phyloP scores from a whole-genome alignment of 2,888 invertebrate species.

The Synanthedon vespiformis region DNA sequence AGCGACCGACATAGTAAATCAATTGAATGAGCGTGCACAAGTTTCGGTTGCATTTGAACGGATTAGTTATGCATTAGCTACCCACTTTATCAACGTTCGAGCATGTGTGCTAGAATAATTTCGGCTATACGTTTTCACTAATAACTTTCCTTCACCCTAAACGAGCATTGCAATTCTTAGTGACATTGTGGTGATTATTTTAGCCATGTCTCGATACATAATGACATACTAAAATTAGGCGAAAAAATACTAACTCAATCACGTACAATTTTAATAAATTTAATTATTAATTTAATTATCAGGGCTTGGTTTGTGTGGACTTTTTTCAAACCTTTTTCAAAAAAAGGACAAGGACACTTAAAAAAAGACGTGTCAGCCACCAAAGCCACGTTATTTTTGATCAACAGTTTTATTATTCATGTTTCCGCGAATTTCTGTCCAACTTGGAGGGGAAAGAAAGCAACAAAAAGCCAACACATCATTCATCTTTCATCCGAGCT shows the following conservation, averaged over 20 bases:
- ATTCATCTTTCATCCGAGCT: constrained; percentile 62
- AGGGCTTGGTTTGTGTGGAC: no score
- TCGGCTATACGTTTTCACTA: constrained; percentile 5
- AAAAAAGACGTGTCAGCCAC: constrained; percentile 8
- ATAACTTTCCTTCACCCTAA: constrained; percentile 3
- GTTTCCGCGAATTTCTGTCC: constrained; percentile 9
- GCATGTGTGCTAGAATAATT: constrained; percentile 5
- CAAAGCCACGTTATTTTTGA: constrained; percentile 34
- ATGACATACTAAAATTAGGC: no score
- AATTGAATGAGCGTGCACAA: constrained; percentile 32
- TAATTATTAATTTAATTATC: no score
- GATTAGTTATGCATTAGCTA: constrained; percentile 31
- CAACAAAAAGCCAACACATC: constrained; percentile 45
- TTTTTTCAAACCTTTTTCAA: no score
- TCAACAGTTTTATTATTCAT: constrained; percentile 17
- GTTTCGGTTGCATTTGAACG: constrained; percentile 37
- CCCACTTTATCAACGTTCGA: constrained; percentile 15
- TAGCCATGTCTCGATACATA: no score
- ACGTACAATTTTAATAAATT: no score
- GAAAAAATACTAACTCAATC: no score
- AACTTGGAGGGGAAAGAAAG: constrained; percentile 6
- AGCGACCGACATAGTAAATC: constrained; percentile 28
- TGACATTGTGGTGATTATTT: neutral
- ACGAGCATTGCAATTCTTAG: neutral
- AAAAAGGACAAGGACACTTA: neutral